Conservation (phyloP, 2,888 invertebrate species). For the Dasypogon diadema region DNA sequence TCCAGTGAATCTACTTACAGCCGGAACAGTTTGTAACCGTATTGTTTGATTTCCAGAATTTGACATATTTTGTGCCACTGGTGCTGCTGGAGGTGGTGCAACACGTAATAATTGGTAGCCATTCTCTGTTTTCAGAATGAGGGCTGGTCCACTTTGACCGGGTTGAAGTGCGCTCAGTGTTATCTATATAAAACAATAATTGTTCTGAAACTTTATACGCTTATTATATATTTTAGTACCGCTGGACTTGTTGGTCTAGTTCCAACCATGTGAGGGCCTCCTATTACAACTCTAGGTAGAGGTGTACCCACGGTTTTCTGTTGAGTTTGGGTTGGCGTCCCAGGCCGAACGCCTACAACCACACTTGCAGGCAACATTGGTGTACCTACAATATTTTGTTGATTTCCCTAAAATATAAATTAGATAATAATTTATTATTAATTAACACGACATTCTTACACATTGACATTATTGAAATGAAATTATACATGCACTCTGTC, state of each 20-base stretch:
- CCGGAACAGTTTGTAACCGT: slow-evolving; percentile 88
- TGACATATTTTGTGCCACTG: slow-evolving; percentile 67
- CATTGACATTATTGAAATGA: neutral
- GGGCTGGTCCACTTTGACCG: slow-evolving; percentile 86
- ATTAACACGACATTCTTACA: neutral
- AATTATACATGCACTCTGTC: slow-evolving; percentile 16
- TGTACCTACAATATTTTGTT: slow-evolving; percentile 74
- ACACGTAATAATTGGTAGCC: slow-evolving; percentile 94
- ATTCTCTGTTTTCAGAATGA: slow-evolving; percentile 96
- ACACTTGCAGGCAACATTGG: slow-evolving; percentile 80
- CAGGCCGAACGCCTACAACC: slow-evolving; percentile 86
- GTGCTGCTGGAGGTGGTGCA: slow-evolving; percentile 79
- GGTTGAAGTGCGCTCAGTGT: slow-evolving; percentile 90
- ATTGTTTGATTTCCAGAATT: slow-evolving; percentile 78
- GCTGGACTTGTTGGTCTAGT: slow-evolving; percentile 84
- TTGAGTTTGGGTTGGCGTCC: slow-evolving; percentile 75
- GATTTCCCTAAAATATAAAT: slow-evolving; percentile 68
- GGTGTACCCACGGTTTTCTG: slow-evolving; percentile 84
- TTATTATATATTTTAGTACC: slow-evolving; percentile 61
- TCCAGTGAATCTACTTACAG: slow-evolving; percentile 84
- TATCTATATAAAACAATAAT: slow-evolving; percentile 73
- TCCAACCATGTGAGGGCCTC: slow-evolving; percentile 84
- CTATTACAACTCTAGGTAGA: slow-evolving; percentile 85
- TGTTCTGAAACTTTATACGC: slow-evolving; percentile 11
- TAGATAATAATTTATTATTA: too few relatives aligned